Conservation (phyloP, 1,140 invertebrate species). For the Hyphantria cunea region DNA sequence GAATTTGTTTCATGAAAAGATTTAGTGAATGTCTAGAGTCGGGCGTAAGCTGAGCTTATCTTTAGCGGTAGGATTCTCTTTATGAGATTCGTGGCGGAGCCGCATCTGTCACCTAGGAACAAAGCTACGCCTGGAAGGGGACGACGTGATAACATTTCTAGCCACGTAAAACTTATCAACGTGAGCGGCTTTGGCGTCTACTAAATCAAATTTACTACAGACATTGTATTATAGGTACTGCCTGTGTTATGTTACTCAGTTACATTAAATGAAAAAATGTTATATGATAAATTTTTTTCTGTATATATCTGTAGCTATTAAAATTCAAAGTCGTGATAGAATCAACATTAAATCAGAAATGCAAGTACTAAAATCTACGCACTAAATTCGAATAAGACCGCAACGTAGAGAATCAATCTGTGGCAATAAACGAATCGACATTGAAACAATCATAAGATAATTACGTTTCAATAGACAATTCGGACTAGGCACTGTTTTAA, state of each 20-base stretch:
- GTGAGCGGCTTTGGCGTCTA: slow-evolving; percentile 11
- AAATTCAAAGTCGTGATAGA: background rate
- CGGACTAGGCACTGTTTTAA: background rate
- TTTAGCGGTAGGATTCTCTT: slow-evolving; percentile 31
- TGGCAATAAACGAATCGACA: slow-evolving; percentile 23
- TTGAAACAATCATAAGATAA: slow-evolving; percentile 30
- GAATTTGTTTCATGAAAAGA: slow-evolving; percentile 18
- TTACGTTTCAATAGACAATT: slow-evolving; percentile 25
- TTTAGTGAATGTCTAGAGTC: slow-evolving; percentile 6
- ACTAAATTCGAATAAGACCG: slow-evolving; percentile 2
- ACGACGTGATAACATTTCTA: slow-evolving; percentile 54
- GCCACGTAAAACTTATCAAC: slow-evolving; percentile 52
- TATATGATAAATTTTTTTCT: background rate
- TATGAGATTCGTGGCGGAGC: slow-evolving; percentile 39
- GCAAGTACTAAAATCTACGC: slow-evolving; percentile 4
- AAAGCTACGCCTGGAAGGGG: slow-evolving; percentile 43
- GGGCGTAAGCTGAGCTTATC: slow-evolving; percentile 28
- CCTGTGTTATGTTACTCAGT: slow-evolving; percentile 1
- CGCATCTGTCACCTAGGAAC: slow-evolving; percentile 52
- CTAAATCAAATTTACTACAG: slow-evolving; percentile 30
- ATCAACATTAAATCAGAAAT: slow-evolving; percentile 2
- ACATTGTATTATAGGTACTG: slow-evolving; percentile 12
- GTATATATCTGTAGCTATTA: background rate
- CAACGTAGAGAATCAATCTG: slow-evolving; percentile 9
- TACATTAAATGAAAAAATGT: slow-evolving; percentile 3